Percentiles rank a stretch among this genome's conserved stretches.
Evolutionary conservation across 2,888 invertebrate species (phyloP).

Genomic region (Stratiomys singularior): DNA sequence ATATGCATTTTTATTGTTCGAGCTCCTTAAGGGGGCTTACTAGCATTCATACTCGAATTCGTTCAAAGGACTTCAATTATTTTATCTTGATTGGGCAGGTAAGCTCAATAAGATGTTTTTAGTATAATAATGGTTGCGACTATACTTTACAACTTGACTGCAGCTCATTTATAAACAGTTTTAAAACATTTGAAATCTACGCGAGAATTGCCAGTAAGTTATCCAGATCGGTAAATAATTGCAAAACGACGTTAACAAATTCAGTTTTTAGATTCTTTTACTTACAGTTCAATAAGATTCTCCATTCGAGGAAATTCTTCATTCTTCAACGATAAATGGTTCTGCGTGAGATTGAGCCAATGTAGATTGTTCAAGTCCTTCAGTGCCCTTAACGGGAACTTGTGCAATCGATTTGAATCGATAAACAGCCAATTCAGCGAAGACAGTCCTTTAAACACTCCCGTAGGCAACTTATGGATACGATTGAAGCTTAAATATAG

Average conservation of each 20-base stretch:
- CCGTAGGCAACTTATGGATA: constrained; percentile 60
- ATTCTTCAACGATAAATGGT: constrained; percentile 65
- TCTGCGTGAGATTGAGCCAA: constrained; percentile 67
- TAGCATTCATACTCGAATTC: no score
- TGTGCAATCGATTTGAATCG: constrained; percentile 65
- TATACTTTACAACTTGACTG: no score
- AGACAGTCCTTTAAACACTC: constrained; percentile 64
- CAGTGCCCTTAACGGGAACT: constrained; percentile 65
- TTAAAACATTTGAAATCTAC: no score
- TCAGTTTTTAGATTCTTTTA: constrained; percentile 53
- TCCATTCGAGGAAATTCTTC: constrained; percentile 66
- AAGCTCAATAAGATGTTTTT: no score
- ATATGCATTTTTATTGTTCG: neutral
- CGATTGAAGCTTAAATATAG: constrained; percentile 61
- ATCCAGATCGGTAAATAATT: no score
- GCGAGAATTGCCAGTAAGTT: no score
- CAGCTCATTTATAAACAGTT: no score
- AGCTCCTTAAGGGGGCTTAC: no score
- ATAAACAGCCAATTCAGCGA: constrained; percentile 66
- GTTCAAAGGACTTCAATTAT: no score
- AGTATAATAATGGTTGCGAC: no score
- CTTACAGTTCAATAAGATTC: constrained; percentile 67
- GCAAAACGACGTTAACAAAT: no score
- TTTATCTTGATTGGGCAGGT: no score
- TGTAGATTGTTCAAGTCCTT: constrained; percentile 62